Evolutionary conservation across 2,888 invertebrate species (phyloP).

Genomic region (Athalia circularis): DNA sequence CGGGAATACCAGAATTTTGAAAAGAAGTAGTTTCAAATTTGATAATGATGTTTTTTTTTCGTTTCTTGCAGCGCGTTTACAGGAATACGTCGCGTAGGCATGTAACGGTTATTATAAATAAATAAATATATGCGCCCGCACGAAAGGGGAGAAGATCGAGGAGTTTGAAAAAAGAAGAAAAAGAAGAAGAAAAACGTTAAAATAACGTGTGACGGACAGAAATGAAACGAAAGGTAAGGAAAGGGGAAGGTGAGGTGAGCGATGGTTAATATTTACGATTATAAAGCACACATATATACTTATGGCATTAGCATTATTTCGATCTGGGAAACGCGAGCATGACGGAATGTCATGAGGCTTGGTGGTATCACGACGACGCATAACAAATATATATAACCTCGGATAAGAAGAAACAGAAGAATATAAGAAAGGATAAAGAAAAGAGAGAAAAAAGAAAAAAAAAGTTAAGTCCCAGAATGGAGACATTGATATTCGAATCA

Average conservation of each 20-base stretch:
- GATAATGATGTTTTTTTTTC: too few relatives aligned
- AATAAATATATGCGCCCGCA: too few relatives aligned
- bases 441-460: background rate
- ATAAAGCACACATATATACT: conserved; percentile 67
- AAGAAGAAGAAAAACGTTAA: background rate
- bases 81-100: too few relatives aligned
- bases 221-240: background rate
- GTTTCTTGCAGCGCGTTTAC: too few relatives aligned
- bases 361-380: conserved; percentile 57
- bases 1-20: too few relatives aligned
- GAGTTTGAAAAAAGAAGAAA: background rate
- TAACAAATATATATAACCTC: conserved; percentile 55
- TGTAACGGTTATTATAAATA: too few relatives aligned
- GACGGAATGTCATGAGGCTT: conserved; percentile 68
- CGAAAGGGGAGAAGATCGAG: background rate
- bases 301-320: conserved; percentile 71
- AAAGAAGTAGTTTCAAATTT: too few relatives aligned
- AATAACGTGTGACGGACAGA: background rate
- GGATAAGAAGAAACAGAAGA: background rate
- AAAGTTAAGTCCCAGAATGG: conserved; percentile 37
- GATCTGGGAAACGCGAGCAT: conserved; percentile 73
- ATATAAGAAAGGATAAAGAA: conserved; percentile 34
- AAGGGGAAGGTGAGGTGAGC: conserved; percentile 8
- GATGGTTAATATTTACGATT: conserved; percentile 70
- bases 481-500: conserved; percentile 66